Percentiles rank a stretch among this genome's conserved stretches.
phyloP scores from a whole-genome alignment of 2,797 vertebrate species.

The Crocodylus rhombifer region DNA sequence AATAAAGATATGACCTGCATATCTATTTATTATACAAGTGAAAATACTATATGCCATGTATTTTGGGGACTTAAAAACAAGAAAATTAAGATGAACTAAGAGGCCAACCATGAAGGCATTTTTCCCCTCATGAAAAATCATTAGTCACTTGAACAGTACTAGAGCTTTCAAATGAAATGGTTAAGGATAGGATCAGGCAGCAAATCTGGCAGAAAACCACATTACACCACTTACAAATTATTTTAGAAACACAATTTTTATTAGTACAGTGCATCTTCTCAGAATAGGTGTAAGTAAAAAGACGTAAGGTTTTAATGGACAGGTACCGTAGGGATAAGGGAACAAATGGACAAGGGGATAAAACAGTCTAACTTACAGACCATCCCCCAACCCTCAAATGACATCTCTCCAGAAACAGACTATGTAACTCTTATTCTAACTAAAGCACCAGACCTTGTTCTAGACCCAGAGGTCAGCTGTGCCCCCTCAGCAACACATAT shows the following conservation, averaged over 20 bases:
- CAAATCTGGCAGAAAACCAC: background rate
- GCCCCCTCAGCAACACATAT: no score
- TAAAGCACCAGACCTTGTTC: no score
- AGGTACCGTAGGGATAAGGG: background rate
- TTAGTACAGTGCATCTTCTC: background rate
- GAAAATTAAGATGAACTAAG: no score
- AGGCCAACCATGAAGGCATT: no score
- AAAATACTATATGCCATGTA: background rate
- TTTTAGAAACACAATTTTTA: accelerated
- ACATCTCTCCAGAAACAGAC: no score
- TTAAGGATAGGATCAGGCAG: background rate
- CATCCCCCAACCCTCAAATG: no score
- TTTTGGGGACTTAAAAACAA: background rate
- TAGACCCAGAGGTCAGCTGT: no score
- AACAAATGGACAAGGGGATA: no score
- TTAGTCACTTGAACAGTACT: background rate
- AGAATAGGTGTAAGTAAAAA: background rate
- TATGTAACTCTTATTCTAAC: no score
- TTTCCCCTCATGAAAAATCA: background rate
- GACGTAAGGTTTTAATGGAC: background rate
- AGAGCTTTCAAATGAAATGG: background rate
- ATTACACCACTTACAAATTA: accelerated
- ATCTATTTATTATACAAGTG: background rate
- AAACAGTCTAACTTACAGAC: no score
- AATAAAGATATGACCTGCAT: background rate